phyloP scores from a whole-genome alignment of 2,797 vertebrate genomes.

The Meda fulgida region DNA sequence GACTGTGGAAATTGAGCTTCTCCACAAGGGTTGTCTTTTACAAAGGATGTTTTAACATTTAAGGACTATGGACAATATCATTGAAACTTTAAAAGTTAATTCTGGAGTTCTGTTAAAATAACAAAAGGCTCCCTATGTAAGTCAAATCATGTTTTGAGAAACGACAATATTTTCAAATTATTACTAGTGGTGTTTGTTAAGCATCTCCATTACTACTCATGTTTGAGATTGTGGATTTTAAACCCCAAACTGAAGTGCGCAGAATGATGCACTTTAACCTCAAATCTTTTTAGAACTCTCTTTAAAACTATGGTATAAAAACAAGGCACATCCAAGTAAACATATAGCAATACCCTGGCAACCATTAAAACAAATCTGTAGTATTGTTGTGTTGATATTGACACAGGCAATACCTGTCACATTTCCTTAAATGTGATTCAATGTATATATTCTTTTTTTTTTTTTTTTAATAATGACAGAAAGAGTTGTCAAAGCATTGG shows the following conservation, averaged over 20 bases:
- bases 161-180: background rate
- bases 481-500: too few species aligned
- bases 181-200: background rate
- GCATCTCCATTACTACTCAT: background rate
- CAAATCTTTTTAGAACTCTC: background rate
- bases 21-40: conserved; percentile 53
- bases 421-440: too few species aligned
- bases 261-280: background rate
- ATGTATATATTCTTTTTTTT: too few species aligned
- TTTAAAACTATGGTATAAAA: background rate
- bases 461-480: too few species aligned
- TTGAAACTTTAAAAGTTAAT: conserved; percentile 6
- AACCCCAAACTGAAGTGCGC: background rate
- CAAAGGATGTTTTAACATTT: conserved; percentile 40
- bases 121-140: background rate
- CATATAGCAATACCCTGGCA: background rate
- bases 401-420: background rate
- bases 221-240: background rate
- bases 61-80: background rate
- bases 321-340: background rate
- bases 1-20: conserved; percentile 51
- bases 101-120: conserved; percentile 11
- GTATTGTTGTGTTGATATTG: background rate
- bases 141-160: background rate
- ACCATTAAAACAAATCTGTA: background rate